Percentiles rank a stretch among this genome's conserved stretches.
These are phyloP conservation scores for Trichonephila clavipes DNA, from an alignment of 1,140 invertebrate species.

Conservation along the genomic window DNA sequence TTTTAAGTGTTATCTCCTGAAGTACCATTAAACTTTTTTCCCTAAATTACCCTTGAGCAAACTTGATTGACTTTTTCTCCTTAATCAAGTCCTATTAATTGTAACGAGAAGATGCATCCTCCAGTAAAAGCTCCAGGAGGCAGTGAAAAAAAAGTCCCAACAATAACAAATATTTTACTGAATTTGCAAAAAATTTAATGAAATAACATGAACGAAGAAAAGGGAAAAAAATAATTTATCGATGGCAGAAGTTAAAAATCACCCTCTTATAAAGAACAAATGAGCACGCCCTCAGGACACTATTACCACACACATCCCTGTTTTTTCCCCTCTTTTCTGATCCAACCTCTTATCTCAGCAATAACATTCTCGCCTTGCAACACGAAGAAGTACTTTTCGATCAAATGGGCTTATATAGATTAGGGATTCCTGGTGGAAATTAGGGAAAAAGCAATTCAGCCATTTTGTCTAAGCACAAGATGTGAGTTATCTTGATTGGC, in stretches of 20 bases:
- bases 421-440: neutral
- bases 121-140: neutral
- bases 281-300: neutral
- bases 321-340: neutral
- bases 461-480: neutral
- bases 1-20: no score
- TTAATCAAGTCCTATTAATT: neutral
- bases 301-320: neutral
- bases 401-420: constrained; percentile 24
- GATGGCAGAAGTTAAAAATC: neutral
- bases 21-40: no score
- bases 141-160: neutral
- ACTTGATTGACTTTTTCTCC: neutral
- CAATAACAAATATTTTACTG: neutral
- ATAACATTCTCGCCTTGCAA: constrained; percentile 23
- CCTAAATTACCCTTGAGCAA: no score
- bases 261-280: constrained; percentile 10
- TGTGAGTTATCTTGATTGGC: neutral
- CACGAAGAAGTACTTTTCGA: neutral
- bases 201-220: neutral
- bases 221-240: neutral
- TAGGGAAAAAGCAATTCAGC: neutral
- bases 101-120: neutral
- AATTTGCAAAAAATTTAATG: neutral
- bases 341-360: constrained; percentile 4